Base-by-base conservation (phyloP, 2,888 invertebrate genomes). In the Enchytraeus crypticus region DNA sequence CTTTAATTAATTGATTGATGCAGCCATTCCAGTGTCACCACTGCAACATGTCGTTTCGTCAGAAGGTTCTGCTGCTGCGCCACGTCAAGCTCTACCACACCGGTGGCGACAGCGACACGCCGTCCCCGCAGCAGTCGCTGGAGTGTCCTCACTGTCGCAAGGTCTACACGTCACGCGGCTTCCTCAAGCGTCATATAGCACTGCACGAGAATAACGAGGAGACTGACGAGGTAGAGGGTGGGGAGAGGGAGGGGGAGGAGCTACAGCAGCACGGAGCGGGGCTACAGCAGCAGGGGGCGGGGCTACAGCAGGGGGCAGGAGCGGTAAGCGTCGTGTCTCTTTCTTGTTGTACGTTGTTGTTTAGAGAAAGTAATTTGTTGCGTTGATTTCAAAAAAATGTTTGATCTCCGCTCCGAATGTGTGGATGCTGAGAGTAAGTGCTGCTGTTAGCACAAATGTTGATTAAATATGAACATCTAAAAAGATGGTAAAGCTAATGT, bases 81-180 rank as follows among this genome's bases (percentile, higher is more conserved):
- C 96, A 96, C 75, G 87, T 89, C 73, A 93, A 93, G 80, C 81
- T 93, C 3, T 90, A 92, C 77, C 96, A 96, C 80, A 90, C 92
- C 90, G 53, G 84, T 87, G 70, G 93, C 92, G 76, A 85, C 89
- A 60, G 88, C 92, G 3, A 92, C 56, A 83, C 64, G 83, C 32
- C 86, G 27, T 92, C 92, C 2, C 43, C 88, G 69, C 91, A 91
- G 32, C 93, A 93, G 79, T 87, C 87, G 0, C 60, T 93, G 77
- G 86, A 88, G 45, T 95, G 93, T 79, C 60, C 59, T 18, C 88
- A 88, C 73, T 83, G 83, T 73, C 79, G 79, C 34, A 80, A 82
- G 66, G 78, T 82, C 2, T 84, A 83, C 72, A 81, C 85, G 23
- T 91, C 92, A 79, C 91, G 91, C 80, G 93, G 92, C 45, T 92